These are phyloP conservation scores for Sphaeridia pumilis DNA, from an alignment of 2,888 invertebrate genomes.

Conservation along the genomic window DNA sequence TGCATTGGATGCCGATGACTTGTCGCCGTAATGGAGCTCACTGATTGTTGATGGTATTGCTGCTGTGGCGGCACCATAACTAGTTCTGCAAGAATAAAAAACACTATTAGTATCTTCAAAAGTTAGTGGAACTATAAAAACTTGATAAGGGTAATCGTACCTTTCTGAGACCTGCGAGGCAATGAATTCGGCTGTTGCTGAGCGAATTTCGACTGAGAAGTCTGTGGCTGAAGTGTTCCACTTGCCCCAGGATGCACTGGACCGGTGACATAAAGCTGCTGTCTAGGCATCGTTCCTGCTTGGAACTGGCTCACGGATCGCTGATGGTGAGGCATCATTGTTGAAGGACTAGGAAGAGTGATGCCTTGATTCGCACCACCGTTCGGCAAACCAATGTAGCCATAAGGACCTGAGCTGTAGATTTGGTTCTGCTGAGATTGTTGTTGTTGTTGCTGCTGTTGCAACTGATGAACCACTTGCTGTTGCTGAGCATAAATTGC, in stretches of 20 bases:
- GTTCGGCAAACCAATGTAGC: constrained; percentile 15
- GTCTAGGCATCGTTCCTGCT: constrained; percentile 19
- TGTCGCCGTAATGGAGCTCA: constrained; percentile 5
- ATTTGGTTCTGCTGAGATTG: constrained; percentile 14
- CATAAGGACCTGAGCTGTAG: constrained; percentile 9
- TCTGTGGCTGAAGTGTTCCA: constrained; percentile 12
- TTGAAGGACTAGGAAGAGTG: constrained; percentile 33
- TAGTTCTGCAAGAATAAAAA: not conserved
- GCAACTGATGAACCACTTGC: not conserved
- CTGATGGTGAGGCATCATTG: constrained; percentile 23
- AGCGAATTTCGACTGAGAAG: constrained; percentile 8
- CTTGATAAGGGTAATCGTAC: constrained; percentile 10
- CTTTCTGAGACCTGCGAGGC: constrained; percentile 31
- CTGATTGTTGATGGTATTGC: constrained; percentile 6
- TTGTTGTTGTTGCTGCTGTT: constrained; percentile 9
- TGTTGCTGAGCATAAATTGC: no score
- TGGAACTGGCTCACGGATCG: constrained; percentile 31
- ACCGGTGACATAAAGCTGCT: constrained; percentile 6
- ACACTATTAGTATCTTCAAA: not conserved
- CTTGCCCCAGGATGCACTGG: not conserved
- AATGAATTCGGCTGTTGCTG: constrained; percentile 32
- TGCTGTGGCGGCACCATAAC: not conserved
- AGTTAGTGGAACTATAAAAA: not conserved
- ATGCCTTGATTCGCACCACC: constrained; percentile 30
- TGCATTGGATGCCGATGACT: constrained; percentile 1